Conservation (phyloP, 2,797 vertebrate species). For the Helicolenus hilgendorfi region DNA sequence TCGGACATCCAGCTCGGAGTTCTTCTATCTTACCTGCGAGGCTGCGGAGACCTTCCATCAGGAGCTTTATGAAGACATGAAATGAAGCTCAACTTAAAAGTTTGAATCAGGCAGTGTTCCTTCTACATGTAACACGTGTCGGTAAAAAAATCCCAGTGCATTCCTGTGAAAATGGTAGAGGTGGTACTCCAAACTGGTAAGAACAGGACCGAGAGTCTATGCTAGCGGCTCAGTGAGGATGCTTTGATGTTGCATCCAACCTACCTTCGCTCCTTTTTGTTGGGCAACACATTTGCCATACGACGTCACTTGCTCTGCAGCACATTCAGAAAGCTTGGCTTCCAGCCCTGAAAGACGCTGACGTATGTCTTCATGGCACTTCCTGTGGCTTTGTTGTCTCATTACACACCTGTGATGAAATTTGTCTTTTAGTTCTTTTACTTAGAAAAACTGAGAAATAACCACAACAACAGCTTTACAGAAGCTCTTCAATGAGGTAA, state of each 20-base stretch:
- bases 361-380: conserved; percentile 86
- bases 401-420: conserved; percentile 86
- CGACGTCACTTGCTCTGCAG: conserved; percentile 84
- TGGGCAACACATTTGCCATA: conserved; percentile 90
- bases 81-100: background rate
- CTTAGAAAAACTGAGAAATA: background rate
- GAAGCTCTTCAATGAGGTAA: background rate
- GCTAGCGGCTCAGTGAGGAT: background rate
- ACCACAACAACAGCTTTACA: background rate
- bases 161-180: background rate
- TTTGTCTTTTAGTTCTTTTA: background rate
- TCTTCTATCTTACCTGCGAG: conserved; percentile 72
- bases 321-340: conserved; percentile 81
- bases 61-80: conserved; percentile 58
- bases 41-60: conserved; percentile 75
- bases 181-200: background rate
- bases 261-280: conserved; percentile 90
- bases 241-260: background rate
- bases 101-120: background rate
- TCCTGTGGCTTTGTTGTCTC: conserved; percentile 84
- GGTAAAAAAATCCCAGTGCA: background rate
- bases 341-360: conserved; percentile 85
- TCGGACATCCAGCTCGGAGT: conserved; percentile 72
- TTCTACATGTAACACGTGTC: background rate
- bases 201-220: background rate